Conservation (phyloP, 2,113 vertebrate genomes). For the Serilophus lunatus region DNA sequence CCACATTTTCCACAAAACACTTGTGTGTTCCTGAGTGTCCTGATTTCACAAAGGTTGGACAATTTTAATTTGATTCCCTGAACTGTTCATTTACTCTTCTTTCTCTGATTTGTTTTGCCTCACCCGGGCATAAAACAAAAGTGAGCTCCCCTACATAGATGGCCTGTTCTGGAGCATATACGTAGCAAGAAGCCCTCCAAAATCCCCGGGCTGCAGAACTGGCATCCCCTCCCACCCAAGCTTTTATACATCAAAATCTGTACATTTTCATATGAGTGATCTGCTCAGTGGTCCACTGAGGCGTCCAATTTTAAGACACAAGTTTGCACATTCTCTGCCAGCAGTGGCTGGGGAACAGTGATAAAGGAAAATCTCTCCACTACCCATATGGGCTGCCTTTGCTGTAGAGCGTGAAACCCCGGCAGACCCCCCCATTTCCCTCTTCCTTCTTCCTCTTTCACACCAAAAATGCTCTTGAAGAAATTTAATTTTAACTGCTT, state of each 20-base stretch:
- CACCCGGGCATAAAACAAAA: not conserved
- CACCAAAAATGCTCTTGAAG: not conserved
- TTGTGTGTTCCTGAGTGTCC: not conserved
- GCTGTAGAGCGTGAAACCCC: not conserved
- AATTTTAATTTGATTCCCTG: not conserved
- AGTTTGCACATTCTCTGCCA: not conserved
- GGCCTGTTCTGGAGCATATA: not conserved
- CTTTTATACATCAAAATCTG: not conserved
- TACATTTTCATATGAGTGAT: not conserved
- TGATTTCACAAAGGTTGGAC: not conserved
- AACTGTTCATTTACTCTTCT: not conserved
- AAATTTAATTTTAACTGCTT: constrained; percentile 17
- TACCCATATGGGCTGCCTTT: not conserved
- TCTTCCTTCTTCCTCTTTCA: not conserved
- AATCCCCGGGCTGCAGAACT: not conserved
- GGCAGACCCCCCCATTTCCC: not conserved
- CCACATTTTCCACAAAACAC: not conserved
- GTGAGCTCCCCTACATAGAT: not conserved
- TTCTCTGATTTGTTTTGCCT: not conserved
- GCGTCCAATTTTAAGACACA: not conserved
- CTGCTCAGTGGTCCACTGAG: not conserved
- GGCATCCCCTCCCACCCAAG: not conserved
- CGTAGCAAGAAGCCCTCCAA: not conserved
- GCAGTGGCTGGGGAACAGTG: not conserved
- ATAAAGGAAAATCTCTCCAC: not conserved